A percentile compares a stretch with the other conserved stretches of the same genome.
phyloP scores from a whole-genome alignment of 23 tunicate species.

The Styela plicata region DNA sequence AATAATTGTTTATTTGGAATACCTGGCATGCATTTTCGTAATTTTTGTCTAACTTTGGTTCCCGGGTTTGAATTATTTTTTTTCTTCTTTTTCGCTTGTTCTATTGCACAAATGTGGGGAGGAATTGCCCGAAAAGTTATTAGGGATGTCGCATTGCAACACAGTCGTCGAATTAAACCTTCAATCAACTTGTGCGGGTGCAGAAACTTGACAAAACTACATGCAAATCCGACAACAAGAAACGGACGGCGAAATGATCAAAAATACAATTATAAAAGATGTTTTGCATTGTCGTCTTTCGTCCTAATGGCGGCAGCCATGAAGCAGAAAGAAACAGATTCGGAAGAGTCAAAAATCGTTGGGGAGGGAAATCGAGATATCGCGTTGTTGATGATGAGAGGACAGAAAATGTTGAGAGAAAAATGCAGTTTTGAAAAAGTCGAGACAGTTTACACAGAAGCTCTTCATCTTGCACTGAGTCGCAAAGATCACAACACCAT shows the following conservation, averaged over 20 bases:
- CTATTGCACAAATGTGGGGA: not conserved
- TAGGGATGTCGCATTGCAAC: not conserved
- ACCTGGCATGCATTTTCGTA: no score
- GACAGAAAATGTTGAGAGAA: not conserved
- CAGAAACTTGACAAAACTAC: no score
- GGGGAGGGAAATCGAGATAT: not conserved
- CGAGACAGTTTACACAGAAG: constrained; percentile 33
- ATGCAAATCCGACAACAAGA: no score
- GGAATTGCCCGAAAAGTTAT: not conserved
- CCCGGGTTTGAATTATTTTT: no score
- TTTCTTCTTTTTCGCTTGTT: no score
- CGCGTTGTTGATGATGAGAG: not conserved
- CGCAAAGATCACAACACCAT: constrained; percentile 23
- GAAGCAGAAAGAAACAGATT: not conserved
- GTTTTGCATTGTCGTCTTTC: not conserved
- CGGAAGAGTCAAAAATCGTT: not conserved
- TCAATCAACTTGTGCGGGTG: no score
- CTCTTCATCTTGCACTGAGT: constrained; percentile 62
- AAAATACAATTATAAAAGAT: no score
- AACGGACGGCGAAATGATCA: no score
- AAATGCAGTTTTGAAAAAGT: not conserved
- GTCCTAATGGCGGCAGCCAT: not conserved
- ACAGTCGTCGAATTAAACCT: no score
- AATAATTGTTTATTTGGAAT: no score
- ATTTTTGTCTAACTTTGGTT: no score